A percentile compares a stretch with the other conserved stretches of the same genome.
Evolutionary conservation across 2,888 invertebrate genomes (phyloP).

Genomic region (Nomada ruficornis): DNA sequence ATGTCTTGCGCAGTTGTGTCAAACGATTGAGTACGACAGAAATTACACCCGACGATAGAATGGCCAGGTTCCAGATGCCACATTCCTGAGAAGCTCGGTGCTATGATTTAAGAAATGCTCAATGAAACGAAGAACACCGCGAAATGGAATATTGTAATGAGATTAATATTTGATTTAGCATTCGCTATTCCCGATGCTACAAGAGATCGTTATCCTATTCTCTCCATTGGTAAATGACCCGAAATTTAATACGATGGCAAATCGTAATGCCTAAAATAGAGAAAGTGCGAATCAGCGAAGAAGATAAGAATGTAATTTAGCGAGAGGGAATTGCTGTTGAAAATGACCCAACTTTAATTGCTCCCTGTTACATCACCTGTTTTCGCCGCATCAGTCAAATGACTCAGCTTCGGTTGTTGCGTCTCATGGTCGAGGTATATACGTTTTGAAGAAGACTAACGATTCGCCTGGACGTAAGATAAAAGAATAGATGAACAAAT

Average conservation of each 20-base stretch:
- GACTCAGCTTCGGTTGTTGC: constrained; percentile 65
- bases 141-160: neutral
- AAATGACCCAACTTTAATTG: constrained; percentile 62
- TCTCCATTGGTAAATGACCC: constrained; percentile 1
- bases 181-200: neutral
- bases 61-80: constrained; percentile 41
- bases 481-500: constrained; percentile 62
- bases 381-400: constrained; percentile 54
- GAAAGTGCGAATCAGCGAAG: constrained; percentile 25
- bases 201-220: too few species aligned
- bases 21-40: constrained; percentile 44
- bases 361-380: constrained; percentile 27
- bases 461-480: constrained; percentile 60
- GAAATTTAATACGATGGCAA: neutral
- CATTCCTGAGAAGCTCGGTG: constrained; percentile 3
- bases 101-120: constrained; percentile 25
- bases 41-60: constrained; percentile 43
- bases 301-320: constrained; percentile 53
- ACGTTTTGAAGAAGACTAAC: constrained; percentile 63
- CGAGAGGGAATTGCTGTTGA: constrained; percentile 55
- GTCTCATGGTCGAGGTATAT: constrained; percentile 36
- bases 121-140: neutral
- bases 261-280: neutral
- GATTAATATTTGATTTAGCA: neutral
- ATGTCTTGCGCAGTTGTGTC: constrained; percentile 30